phyloP scores from a whole-genome alignment of 2,888 invertebrate genomes.

The Mythimna impura region DNA sequence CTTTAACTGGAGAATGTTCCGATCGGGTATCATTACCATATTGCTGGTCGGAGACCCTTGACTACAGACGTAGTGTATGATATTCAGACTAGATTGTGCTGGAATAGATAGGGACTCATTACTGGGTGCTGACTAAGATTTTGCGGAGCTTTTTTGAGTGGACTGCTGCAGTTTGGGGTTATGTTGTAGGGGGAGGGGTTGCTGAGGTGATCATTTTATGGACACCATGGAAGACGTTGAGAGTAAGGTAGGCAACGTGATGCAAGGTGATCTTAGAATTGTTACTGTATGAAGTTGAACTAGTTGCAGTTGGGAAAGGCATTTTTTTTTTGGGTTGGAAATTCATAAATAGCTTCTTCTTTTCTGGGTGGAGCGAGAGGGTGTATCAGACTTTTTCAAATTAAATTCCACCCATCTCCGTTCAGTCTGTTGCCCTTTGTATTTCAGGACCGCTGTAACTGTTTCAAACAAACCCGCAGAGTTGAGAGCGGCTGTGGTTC shows the following conservation, averaged over 20 bases:
- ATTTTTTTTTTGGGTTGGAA: too few species aligned
- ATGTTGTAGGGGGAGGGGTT: neutral
- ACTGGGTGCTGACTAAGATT: slow-evolving; percentile 77
- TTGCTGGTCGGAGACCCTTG: slow-evolving; percentile 79
- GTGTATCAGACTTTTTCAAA: too few species aligned
- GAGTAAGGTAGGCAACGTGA: neutral
- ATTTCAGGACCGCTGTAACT: too few species aligned
- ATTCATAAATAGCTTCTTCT: too few species aligned
- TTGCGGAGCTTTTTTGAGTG: slow-evolving; percentile 46
- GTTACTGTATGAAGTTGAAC: too few species aligned
- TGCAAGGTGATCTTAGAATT: too few species aligned
- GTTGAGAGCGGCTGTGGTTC: neutral
- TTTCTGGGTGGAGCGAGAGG: too few species aligned
- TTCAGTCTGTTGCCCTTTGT: too few species aligned
- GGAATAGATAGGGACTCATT: slow-evolving; percentile 82
- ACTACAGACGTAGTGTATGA: slow-evolving; percentile 75
- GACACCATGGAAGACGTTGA: neutral
- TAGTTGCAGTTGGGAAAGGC: too few species aligned
- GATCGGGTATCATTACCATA: slow-evolving; percentile 87
- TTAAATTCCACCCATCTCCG: too few species aligned
- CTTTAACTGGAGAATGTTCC: slow-evolving; percentile 83
- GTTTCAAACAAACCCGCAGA: neutral
- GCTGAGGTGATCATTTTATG: neutral
- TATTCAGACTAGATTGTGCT: slow-evolving; percentile 78
- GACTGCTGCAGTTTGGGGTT: slow-evolving; percentile 53